phyloP scores from a whole-genome alignment of 2,888 invertebrate species.

The Clusia tigrina region DNA sequence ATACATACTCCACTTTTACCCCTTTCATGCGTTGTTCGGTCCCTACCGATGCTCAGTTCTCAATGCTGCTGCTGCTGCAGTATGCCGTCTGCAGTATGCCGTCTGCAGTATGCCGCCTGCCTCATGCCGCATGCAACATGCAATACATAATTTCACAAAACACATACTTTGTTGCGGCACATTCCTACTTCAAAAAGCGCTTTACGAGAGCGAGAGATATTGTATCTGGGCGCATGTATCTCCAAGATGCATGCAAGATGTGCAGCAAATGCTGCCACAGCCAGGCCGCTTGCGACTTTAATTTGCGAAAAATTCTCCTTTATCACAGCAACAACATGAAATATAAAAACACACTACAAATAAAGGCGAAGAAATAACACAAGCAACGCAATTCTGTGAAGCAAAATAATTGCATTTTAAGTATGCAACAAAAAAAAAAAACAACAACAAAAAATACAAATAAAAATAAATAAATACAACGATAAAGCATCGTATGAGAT shows the following conservation, averaged over 20 bases:
- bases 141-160: neutral
- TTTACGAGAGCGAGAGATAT: neutral
- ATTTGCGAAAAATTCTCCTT: constrained; percentile 4
- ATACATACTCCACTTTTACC: constrained; percentile 36
- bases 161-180: neutral
- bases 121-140: neutral
- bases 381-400: neutral
- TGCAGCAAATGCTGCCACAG: neutral
- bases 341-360: too few species aligned
- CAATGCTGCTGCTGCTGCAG: neutral
- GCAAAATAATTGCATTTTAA: neutral
- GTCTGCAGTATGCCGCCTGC: neutral
- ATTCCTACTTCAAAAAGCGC: constrained; percentile 6
- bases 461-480: too few species aligned
- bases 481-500: too few species aligned
- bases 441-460: too few species aligned
- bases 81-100: neutral
- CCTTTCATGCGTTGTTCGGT: constrained; percentile 48
- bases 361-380: too few species aligned
- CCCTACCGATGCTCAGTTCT: neutral
- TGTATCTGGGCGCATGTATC: neutral
- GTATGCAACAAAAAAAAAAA: neutral
- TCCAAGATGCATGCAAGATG: neutral
- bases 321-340: neutral
- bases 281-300: neutral